A percentile compares a stretch with the other conserved stretches of the same genome.
These are phyloP conservation scores for Plagodis dolabraria DNA, from an alignment of 2,888 invertebrate species.

Conservation along the genomic window DNA sequence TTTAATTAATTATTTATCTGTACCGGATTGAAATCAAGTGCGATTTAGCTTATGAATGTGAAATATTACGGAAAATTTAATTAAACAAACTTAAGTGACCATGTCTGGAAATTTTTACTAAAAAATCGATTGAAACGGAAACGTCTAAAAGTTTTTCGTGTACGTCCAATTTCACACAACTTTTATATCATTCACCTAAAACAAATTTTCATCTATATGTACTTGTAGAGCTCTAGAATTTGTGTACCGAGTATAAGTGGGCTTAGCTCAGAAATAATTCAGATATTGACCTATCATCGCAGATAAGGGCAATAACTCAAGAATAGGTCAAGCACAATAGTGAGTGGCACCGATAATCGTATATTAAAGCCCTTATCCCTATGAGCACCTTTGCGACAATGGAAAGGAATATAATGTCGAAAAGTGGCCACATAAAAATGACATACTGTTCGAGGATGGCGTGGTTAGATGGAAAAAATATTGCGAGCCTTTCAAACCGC, in stretches of 20 bases:
- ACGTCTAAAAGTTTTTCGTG: too few species aligned
- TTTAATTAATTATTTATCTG: neutral
- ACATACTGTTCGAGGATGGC: conserved; percentile 70
- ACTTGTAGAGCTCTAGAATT: too few species aligned
- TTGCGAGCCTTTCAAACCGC: conserved; percentile 32
- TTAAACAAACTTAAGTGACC: too few species aligned
- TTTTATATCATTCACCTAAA: too few species aligned
- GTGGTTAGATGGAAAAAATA: conserved; percentile 61
- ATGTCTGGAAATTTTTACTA: too few species aligned
- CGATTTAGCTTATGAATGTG: too few species aligned
- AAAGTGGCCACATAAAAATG: conserved; percentile 84
- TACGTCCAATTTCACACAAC: too few species aligned
- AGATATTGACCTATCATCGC: conserved; percentile 68
- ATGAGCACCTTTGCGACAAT: conserved; percentile 81
- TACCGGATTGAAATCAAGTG: too few species aligned
- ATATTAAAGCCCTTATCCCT: conserved; percentile 84
- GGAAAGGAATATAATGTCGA: conserved; percentile 82
- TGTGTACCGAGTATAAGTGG: too few species aligned
- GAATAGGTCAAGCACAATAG: conserved; percentile 83
- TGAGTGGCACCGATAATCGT: conserved; percentile 83
- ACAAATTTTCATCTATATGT: too few species aligned
- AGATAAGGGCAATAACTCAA: conserved; percentile 79
- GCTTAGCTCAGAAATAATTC: conserved; percentile 51
- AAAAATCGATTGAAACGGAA: too few species aligned
- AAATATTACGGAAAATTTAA: too few species aligned